phyloP scores from a whole-genome alignment of 2,797 vertebrate species.

The Manis javanica region DNA sequence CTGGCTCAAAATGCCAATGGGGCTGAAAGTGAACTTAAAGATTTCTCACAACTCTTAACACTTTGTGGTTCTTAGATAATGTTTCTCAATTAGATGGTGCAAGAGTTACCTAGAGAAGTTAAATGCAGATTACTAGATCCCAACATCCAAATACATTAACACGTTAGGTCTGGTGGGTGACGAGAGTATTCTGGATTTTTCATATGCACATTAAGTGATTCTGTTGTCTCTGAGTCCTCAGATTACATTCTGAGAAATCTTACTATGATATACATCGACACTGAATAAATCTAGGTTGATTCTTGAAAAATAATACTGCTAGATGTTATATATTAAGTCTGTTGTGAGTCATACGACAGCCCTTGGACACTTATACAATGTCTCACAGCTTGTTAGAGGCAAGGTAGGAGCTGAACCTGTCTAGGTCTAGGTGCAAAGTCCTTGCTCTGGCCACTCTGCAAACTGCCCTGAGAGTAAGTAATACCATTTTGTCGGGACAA shows the following conservation, averaged over 20 bases:
- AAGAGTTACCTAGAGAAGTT: neutral
- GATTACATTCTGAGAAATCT: conserved; percentile 22
- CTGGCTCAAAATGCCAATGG: neutral
- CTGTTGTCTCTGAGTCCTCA: neutral
- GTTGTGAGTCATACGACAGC: neutral
- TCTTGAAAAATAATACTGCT: neutral
- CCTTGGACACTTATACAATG: neutral
- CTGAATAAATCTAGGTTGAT: neutral
- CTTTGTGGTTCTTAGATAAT: neutral
- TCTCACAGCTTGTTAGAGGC: neutral
- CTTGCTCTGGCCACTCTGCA: neutral
- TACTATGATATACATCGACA: neutral
- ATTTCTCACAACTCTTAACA: neutral
- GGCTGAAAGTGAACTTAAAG: neutral
- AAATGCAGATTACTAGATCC: neutral
- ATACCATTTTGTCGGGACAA: neutral
- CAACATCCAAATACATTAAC: neutral
- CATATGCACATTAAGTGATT: neutral
- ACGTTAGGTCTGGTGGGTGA: neutral
- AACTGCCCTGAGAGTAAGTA: neutral
- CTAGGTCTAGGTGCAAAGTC: neutral
- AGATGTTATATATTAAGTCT: neutral
- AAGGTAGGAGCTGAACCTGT: neutral
- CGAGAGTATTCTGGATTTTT: neutral
- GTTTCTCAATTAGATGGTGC: neutral